Evolutionary conservation across 2,888 invertebrate genomes (phyloP).

Genomic region (Sinohyriopsis cumingii): DNA sequence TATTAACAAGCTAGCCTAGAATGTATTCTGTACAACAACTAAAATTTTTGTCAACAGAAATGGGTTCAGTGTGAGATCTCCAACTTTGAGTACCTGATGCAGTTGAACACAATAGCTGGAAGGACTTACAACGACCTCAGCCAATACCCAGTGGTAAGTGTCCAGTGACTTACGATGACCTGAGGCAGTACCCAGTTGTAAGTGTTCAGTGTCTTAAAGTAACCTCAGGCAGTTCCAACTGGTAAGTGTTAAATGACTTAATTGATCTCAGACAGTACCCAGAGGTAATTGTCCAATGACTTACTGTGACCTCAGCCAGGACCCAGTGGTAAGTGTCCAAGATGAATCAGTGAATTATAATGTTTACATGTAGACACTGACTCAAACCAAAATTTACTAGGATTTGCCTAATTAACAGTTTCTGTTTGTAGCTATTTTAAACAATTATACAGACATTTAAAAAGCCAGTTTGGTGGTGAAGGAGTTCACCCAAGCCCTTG

Average conservation of each 20-base stretch:
- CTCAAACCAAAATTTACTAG: no score
- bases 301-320: slow-evolving; percentile 74
- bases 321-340: slow-evolving; percentile 72
- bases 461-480: no score
- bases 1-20: background rate
- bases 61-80: slow-evolving; percentile 76
- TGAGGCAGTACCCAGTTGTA: background rate
- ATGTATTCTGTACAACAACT: background rate
- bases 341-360: background rate
- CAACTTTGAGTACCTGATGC: slow-evolving; percentile 75
- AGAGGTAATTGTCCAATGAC: no score
- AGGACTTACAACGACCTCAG: slow-evolving; percentile 74
- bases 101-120: slow-evolving; percentile 74
- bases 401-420: no score
- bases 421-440: no score
- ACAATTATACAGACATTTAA: no score
- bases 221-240: background rate
- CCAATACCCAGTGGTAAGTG: slow-evolving; percentile 74
- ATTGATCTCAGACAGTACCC: no score
- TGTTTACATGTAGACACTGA: no score
- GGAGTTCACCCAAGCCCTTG: no score
- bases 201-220: no score
- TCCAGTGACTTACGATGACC: background rate
- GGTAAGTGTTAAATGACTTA: background rate
- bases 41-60: slow-evolving; percentile 61